These are phyloP conservation scores for Helicolenus hilgendorfi DNA, from an alignment of 2,797 vertebrate species.

Conservation along the genomic window DNA sequence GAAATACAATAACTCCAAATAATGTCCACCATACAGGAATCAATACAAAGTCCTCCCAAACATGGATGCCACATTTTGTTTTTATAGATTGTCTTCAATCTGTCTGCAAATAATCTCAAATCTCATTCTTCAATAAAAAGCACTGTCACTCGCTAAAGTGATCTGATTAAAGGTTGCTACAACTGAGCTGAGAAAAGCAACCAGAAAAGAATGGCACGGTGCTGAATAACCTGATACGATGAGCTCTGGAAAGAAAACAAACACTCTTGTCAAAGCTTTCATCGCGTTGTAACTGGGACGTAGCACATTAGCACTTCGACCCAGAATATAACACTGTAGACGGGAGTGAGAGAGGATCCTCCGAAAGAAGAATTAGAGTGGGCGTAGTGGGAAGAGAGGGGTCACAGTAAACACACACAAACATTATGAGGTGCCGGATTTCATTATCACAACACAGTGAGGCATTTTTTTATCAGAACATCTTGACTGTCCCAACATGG, in stretches of 20 bases:
- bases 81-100: not conserved
- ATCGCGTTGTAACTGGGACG: not conserved
- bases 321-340: slow-evolving; percentile 5
- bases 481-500: slow-evolving; percentile 42
- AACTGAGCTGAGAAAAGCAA: not conserved
- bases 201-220: not conserved
- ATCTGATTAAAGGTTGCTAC: not conserved
- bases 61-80: not conserved
- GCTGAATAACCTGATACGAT: not conserved
- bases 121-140: not conserved
- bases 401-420: slow-evolving; percentile 35
- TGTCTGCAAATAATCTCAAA: not conserved
- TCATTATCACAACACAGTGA: slow-evolving; percentile 48
- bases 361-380: slow-evolving; percentile 23
- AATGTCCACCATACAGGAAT: not conserved
- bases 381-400: not conserved
- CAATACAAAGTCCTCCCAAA: not conserved
- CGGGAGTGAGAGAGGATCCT: slow-evolving; percentile 13
- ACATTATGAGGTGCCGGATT: slow-evolving; percentile 25
- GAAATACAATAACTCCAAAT: not conserved
- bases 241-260: slow-evolving; percentile 21
- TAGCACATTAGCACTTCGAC: slow-evolving; percentile 16
- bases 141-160: not conserved
- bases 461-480: slow-evolving; percentile 54
- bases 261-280: slow-evolving; percentile 14